Evolutionary conservation across 1,140 invertebrate species (phyloP).

Genomic region (Ostrea denselamellosa): DNA sequence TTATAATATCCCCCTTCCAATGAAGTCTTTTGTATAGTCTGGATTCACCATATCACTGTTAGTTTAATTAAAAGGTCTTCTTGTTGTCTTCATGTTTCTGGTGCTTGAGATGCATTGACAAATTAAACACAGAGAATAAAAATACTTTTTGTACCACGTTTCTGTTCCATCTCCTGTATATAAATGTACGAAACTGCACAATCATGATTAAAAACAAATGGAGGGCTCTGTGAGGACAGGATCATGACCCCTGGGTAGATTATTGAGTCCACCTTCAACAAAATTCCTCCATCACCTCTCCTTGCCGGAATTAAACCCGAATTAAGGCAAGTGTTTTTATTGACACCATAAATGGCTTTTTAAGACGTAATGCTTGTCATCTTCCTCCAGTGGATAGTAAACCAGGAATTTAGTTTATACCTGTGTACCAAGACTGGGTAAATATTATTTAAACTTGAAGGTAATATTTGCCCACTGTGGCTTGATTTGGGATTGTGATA

Average conservation of each 20-base stretch:
- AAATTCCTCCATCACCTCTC: slow-evolving; percentile 32
- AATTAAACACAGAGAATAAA: neutral
- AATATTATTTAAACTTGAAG: slow-evolving; percentile 33
- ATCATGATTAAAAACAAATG: slow-evolving; percentile 28
- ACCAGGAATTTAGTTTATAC: slow-evolving; percentile 6
- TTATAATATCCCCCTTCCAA: no score
- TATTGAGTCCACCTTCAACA: slow-evolving; percentile 17
- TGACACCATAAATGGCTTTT: slow-evolving; percentile 30
- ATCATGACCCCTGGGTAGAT: slow-evolving; percentile 10
- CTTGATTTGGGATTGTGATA: slow-evolving; percentile 23
- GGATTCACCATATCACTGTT: no score
- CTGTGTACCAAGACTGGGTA: slow-evolving; percentile 12
- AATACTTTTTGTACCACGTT: neutral
- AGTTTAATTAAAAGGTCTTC: no score
- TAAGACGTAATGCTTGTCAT: slow-evolving; percentile 37
- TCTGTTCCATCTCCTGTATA: neutral
- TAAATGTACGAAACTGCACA: neutral
- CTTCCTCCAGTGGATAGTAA: slow-evolving; percentile 12
- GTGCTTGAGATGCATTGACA: neutral
- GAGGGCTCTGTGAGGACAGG: neutral
- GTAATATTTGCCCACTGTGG: slow-evolving; percentile 19
- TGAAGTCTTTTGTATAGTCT: no score
- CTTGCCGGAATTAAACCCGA: slow-evolving; percentile 14
- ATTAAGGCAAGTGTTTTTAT: slow-evolving; percentile 38
- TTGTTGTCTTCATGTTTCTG: no score